Evolutionary conservation across 2,113 vertebrate species (phyloP), one percentile per base, ranked within the genome.

Genomic region (Chloropsis cyanopogon): DNA sequence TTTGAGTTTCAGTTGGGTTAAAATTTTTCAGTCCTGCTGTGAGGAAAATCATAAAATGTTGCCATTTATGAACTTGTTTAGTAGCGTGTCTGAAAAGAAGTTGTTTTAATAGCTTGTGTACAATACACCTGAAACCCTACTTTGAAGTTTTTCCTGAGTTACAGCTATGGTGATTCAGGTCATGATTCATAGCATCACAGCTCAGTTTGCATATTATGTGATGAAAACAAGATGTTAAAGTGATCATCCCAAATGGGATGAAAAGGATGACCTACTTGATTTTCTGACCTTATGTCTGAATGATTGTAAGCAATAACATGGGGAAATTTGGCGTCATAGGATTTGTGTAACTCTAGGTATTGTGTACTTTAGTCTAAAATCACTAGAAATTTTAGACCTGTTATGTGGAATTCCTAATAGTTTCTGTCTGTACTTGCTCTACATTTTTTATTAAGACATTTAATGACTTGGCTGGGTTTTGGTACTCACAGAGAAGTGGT

Each of bases 131-230:
- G 54, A 71, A 86, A 47, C 29, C 2, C 10, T 52, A 35, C 68
- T 87, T 82, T 79, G 84, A 72, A 79, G 63, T 69, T 92, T 79
- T 78, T 68, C 22, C 63, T 37, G 21, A 57, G 23, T 80, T 82
- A 37, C 1, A 65, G 33, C 78, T 85, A 7, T 65, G n/a, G 23
- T 79, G 57, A 71, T 69, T 95, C 75, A 77, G 68, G 22, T 90
- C 29, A 31, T 90, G 92, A 96, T 70, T 96, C 88, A 92, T 70
- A 80, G 86, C 68, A 73, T 90, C 79, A 47, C 72, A 83, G 68
- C 92, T 88, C 77, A 63, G 21, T 83, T 92, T 66, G 47, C 54
- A 24, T 84, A 46, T 39, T 84, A 29, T 71, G 17, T 68, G 73
- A 84, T 49, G 33, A 49, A 91, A 94, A 33, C 39, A 84, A 91